These are phyloP conservation scores for Fabriciana adippe DNA, from an alignment of 2,888 invertebrate species.

Conservation along the genomic window DNA sequence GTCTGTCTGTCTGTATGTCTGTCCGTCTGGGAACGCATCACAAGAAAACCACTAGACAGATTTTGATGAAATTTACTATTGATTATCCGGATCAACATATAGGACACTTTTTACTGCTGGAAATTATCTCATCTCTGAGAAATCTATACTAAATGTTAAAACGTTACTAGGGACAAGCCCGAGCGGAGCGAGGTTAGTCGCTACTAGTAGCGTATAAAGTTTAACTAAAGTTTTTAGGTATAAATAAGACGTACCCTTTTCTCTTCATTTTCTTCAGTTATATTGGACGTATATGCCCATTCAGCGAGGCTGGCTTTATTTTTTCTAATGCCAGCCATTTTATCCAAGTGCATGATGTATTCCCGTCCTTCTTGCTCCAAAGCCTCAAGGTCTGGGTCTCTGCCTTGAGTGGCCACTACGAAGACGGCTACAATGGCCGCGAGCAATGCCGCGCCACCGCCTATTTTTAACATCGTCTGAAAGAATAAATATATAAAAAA, in stretches of 20 bases:
- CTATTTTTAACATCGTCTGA: slow-evolving; percentile 78
- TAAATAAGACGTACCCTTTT: slow-evolving; percentile 54
- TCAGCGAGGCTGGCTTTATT: slow-evolving; percentile 84
- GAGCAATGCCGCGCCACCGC: slow-evolving; percentile 69
- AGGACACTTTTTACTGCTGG: no score
- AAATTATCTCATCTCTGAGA: no score
- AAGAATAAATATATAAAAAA: slow-evolving; percentile 28
- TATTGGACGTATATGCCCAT: slow-evolving; percentile 90
- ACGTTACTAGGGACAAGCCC: no score
- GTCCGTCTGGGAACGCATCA: no score
- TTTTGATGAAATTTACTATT: no score
- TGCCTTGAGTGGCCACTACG: slow-evolving; percentile 76
- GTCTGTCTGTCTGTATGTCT: no score
- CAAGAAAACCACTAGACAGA: no score
- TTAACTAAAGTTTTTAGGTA: no score
- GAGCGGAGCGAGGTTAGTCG: no score
- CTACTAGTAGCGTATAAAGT: no score
- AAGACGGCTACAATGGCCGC: slow-evolving; percentile 77
- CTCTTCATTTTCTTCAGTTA: slow-evolving; percentile 86
- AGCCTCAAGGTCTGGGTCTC: slow-evolving; percentile 79
- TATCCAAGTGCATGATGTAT: slow-evolving; percentile 84
- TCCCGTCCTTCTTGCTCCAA: slow-evolving; percentile 82
- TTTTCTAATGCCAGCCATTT: slow-evolving; percentile 80
- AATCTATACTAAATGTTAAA: no score
- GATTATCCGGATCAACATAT: no score